phyloP scores from a whole-genome alignment of 2,113 vertebrate genomes.

The Gallinago jamesoni region DNA sequence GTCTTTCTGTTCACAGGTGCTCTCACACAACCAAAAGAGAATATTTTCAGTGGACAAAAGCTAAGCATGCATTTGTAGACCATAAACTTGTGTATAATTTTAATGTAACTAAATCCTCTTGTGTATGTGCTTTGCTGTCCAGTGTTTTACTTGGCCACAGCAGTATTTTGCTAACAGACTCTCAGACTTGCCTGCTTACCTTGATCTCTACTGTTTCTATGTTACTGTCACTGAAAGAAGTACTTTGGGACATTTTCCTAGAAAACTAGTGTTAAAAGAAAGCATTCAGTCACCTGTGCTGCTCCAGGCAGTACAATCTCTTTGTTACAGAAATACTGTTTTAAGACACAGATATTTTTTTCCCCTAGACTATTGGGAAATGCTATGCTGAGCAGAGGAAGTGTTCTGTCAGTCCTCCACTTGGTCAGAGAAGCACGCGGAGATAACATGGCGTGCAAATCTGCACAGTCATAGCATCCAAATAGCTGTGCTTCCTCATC shows the following conservation, averaged over 20 bases:
- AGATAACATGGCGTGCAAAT: fast-evolving
- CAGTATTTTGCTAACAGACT: background rate
- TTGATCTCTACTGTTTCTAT: background rate
- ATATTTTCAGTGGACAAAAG: background rate
- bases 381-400: fast-evolving
- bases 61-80: background rate
- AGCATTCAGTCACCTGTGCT: background rate
- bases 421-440: background rate
- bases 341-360: background rate
- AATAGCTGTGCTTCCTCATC: background rate
- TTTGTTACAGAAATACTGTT: background rate
- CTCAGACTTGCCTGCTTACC: background rate
- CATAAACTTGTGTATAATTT: background rate
- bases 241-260: background rate
- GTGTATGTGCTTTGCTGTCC: background rate
- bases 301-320: background rate
- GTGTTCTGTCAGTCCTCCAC: background rate
- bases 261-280: background rate
- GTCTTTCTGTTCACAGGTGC: background rate
- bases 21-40: background rate
- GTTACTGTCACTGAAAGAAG: background rate
- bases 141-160: background rate
- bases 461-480: background rate
- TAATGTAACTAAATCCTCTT: background rate
- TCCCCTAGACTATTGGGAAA: background rate